phyloP scores from a whole-genome alignment of 2,113 vertebrate species.

The Struthidea cinerea region DNA sequence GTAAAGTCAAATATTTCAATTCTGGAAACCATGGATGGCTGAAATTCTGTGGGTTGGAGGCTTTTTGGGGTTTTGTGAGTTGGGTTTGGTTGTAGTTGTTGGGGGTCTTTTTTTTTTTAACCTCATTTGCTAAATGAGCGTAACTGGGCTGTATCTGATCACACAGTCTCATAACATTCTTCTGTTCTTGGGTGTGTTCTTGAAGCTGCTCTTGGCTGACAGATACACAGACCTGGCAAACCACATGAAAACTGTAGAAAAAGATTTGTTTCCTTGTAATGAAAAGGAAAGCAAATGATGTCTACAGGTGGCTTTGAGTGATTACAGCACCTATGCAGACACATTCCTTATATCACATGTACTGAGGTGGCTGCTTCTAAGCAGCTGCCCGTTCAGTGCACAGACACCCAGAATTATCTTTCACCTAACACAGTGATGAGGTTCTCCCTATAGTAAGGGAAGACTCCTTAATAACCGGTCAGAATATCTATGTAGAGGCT shows the following conservation, averaged over 20 bases:
- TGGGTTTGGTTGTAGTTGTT: not conserved
- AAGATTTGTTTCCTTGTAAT: not conserved
- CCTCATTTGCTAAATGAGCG: not conserved
- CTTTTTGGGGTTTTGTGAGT: not conserved
- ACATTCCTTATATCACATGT: accelerated
- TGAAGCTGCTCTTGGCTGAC: not conserved
- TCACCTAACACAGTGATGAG: not conserved
- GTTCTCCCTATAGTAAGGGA: not conserved
- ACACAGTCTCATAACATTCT: not conserved
- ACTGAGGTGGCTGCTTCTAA: not conserved
- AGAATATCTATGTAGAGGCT: not conserved
- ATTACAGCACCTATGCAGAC: not conserved
- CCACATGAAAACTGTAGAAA: not conserved
- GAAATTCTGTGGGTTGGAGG: not conserved
- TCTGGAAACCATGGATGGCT: not conserved
- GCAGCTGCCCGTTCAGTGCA: not conserved
- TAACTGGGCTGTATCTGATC: not conserved
- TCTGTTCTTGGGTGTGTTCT: not conserved
- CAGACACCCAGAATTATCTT: not conserved
- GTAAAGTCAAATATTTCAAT: not conserved
- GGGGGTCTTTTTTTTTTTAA: not conserved
- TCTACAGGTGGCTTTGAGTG: not conserved
- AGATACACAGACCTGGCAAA: not conserved
- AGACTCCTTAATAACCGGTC: not conserved
- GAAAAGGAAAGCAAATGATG: not conserved